Conservation (phyloP, 2,888 invertebrate species). For the Lapara coniferarum region DNA sequence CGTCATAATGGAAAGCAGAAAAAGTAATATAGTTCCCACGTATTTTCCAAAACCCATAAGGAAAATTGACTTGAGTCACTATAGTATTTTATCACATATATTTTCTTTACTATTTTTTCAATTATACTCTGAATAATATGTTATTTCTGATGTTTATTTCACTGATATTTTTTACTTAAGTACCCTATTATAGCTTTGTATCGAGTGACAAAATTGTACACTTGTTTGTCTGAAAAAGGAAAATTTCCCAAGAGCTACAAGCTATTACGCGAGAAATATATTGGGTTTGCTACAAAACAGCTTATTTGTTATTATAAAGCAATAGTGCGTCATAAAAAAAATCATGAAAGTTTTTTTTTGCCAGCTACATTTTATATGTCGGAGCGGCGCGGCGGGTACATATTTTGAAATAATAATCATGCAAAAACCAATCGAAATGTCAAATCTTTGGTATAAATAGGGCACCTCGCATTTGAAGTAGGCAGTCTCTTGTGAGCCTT, state of each 20-base stretch:
- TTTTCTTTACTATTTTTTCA: background rate
- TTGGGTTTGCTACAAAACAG: background rate
- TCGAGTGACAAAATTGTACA: background rate
- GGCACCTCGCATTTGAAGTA: too few relatives aligned
- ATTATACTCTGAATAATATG: background rate
- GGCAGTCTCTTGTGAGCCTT: too few relatives aligned
- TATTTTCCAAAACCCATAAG: constrained; percentile 8
- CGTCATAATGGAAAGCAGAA: background rate
- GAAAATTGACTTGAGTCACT: constrained; percentile 8
- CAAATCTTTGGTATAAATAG: too few relatives aligned
- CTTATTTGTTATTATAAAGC: background rate
- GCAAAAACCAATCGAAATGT: too few relatives aligned
- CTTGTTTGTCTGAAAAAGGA: background rate
- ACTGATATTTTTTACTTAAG: too few relatives aligned
- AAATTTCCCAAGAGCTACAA: constrained; percentile 1
- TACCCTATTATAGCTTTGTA: too few relatives aligned
- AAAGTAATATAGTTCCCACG: background rate
- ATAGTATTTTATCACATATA: constrained; percentile 5
- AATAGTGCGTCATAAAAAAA: background rate
- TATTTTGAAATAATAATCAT: too few relatives aligned
- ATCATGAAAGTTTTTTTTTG: too few relatives aligned
- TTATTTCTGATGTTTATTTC: background rate
- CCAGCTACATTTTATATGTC: too few relatives aligned
- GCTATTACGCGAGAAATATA: background rate
- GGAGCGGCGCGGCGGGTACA: too few relatives aligned